Evolutionary conservation across 2,113 vertebrate species (phyloP).

Genomic region (Vulpes lagopus): DNA sequence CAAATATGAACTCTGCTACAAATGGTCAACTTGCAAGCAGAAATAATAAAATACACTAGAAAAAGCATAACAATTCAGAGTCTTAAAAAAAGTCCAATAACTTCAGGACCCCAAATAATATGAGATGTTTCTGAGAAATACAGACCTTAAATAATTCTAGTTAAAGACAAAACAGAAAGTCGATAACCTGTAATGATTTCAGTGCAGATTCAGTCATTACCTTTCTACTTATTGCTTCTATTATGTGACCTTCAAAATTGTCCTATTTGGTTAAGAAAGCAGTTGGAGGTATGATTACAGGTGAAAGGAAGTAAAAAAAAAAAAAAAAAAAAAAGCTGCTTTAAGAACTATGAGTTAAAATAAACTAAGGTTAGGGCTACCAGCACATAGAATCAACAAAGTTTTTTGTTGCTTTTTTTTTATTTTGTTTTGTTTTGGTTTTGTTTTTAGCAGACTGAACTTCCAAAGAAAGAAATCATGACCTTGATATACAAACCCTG

Average conservation of each 20-base stretch:
- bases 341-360: background rate
- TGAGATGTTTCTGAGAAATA: background rate
- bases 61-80: background rate
- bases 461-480: background rate
- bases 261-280: background rate
- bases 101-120: background rate
- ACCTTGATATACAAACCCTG: background rate
- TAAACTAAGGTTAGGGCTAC: background rate
- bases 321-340: background rate
- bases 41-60: background rate
- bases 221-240: fast-evolving
- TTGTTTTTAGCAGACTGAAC: background rate
- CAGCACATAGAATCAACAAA: background rate
- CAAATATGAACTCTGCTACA: background rate
- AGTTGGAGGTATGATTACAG: fast-evolving
- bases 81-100: background rate
- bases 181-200: no score
- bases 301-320: background rate
- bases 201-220: no score
- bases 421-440: background rate
- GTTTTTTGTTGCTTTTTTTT: background rate
- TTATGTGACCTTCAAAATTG: fast-evolving
- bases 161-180: no score
- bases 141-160: background rate
- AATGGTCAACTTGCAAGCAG: background rate